Base-by-base conservation (phyloP, 2,113 vertebrate species). In the Ptilonorhynchus violaceus region DNA sequence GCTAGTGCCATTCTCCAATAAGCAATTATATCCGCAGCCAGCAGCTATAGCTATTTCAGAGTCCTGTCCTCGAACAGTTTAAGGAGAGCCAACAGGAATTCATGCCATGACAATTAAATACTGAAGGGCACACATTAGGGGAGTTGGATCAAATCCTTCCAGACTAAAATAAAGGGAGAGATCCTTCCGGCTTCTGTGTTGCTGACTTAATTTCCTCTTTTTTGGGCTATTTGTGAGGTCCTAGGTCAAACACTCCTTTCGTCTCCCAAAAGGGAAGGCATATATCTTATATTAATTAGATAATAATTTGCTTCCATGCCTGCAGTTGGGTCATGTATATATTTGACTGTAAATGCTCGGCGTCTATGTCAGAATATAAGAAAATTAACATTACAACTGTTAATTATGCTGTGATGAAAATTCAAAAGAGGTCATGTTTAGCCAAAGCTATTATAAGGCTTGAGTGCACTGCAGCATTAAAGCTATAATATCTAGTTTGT, bases 11-110 rank as follows among this genome's bases (percentile, higher is more conserved):
- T 88, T 41, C 67, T 28, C 11, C 2, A 1, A 28, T 25, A 49
- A 88, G 70, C 70, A 90, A 85, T 93, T 83, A 56, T 27, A 88
- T 41, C 78, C 74, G 55, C 42, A 80, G 82, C 78, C 88, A 80
- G 60, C 39, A 89, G 39, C 73, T 58, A 52, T 10, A 50, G 70
- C 39, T 58, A 15, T 85, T 80, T 83, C 79, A 73, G 41, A 15
- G 13, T 73, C 28, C 46, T 66, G 53, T 64, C 58, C 78, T 76
- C 63, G 30, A 69, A 49, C 28, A 74, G 33, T 78, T 60, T 70
- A 46, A 56, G 25, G 42, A 77, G 39, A 91, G 47, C 55, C 52
- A 91, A 41, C 15, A 81, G 42, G 70, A 92, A 83, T 80, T 92
- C 25, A 30, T 73, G 53, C 75, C 58, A 22, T 50, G 50, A 66